A percentile compares a stretch with the other conserved stretches of the same genome.
Evolutionary conservation across 2,113 vertebrate genomes (phyloP).

Genomic region (Gnathonemus echidnorhynchus): DNA sequence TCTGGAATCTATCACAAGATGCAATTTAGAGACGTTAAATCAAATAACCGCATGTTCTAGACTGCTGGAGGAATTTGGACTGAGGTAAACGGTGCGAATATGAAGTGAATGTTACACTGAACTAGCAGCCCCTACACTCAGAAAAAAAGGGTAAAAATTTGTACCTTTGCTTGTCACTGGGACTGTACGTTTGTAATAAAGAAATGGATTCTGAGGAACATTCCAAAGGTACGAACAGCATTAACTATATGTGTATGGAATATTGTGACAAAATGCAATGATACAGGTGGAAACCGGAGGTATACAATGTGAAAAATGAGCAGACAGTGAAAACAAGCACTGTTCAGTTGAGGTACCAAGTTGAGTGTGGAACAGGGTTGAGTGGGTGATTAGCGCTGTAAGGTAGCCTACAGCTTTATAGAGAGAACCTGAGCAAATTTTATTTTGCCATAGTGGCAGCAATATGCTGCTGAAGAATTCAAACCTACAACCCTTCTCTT

Average conservation of each 20-base stretch:
- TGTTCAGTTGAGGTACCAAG: background rate
- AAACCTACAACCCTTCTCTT: background rate
- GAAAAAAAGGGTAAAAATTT: background rate
- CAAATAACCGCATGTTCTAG: background rate
- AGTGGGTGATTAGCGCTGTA: too few species aligned
- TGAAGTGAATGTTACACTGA: background rate
- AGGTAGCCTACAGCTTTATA: too few species aligned
- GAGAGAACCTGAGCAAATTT: too few species aligned
- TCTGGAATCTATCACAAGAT: background rate
- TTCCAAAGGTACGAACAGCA: background rate
- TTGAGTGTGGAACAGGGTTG: too few species aligned
- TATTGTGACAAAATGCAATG: too few species aligned
- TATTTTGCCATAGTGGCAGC: background rate
- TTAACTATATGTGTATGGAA: background rate
- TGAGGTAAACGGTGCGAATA: background rate
- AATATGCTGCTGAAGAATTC: background rate
- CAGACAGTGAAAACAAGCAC: too few species aligned
- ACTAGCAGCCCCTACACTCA: background rate
- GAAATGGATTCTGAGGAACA: background rate
- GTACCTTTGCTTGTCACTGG: background rate
- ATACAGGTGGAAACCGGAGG: too few species aligned
- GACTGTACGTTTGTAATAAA: background rate
- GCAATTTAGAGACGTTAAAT: background rate
- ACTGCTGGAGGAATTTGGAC: background rate
- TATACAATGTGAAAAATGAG: too few species aligned